A percentile compares a stretch with the other conserved stretches of the same genome.
Conservation (phyloP, 2,113 vertebrate species). For the Cygnus atratus region DNA sequence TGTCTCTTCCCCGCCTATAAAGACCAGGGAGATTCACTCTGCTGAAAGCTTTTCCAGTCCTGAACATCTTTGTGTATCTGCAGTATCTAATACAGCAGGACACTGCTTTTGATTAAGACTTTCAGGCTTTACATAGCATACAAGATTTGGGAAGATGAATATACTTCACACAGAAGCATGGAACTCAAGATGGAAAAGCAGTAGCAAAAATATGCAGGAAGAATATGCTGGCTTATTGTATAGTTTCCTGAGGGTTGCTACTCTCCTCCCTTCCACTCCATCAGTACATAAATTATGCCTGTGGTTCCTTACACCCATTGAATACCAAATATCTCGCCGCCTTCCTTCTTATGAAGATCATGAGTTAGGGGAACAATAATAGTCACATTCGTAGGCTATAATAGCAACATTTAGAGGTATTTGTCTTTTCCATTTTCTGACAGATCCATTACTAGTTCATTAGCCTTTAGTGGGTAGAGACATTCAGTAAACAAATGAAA, state of each 20-base stretch:
- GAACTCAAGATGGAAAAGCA: background rate
- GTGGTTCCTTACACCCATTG: background rate
- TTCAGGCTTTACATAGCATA: background rate
- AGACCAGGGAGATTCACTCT: background rate
- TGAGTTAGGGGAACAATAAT: constrained; percentile 41
- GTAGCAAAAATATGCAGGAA: background rate
- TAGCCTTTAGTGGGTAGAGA: constrained; percentile 68
- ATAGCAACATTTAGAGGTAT: constrained; percentile 59
- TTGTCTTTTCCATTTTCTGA: constrained; percentile 58
- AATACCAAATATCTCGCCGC: constrained; percentile 13
- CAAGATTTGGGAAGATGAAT: background rate
- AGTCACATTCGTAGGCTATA: constrained; percentile 24
- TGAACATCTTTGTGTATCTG: background rate
- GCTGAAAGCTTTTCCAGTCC: background rate
- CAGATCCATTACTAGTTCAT: constrained; percentile 68
- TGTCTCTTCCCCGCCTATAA: background rate
- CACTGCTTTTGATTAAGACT: background rate
- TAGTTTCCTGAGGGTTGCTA: constrained; percentile 16
- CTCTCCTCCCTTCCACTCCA: constrained; percentile 27
- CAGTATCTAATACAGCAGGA: background rate
- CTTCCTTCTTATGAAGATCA: constrained; percentile 13
- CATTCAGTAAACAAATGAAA: constrained; percentile 67
- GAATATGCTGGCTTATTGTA: constrained; percentile 14
- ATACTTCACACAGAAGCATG: background rate
- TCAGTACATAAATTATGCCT: constrained; percentile 22